Evolutionary conservation across 2,113 vertebrate species (phyloP), one percentile per base, ranked within the genome.

Genomic region (Erinaceus europaeus): DNA sequence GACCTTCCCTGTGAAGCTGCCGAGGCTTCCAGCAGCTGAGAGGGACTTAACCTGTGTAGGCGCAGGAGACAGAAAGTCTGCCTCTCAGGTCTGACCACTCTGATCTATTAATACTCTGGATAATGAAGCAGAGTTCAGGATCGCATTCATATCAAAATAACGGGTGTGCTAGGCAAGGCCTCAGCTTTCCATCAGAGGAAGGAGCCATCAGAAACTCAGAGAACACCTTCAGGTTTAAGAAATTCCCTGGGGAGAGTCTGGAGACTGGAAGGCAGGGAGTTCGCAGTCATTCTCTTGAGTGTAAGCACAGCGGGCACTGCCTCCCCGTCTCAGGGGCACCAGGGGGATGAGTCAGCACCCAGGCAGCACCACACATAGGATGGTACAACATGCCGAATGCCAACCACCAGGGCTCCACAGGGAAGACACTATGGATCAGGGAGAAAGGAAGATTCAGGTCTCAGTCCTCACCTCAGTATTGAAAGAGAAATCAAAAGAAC

Each of bases 161-260:
- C 4, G n/a, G 18, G 44, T 1, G 6, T 72, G 75, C 62, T 13
- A 36, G 14, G 29, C 2, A 36, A 78, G 8, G 75, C 52, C 2
- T 73, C 62, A 20, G 67, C 89, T 67, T 86, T 77, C 88, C 71
- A 65, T 92, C 86, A 93, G 77, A 86, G 83, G 90, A 48, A 48
- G 21, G 23, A 6, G 46, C 46, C 87, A 61, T 57, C 25, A 46
- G 82, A 38, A 48, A 88, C 64, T 92, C 67, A 87, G 78, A 87
- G 50, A 96, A 92, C 69, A 52, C 44, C 40, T 80, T 38, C 12
- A 0, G 62, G 13, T 15, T 65, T 27, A 48, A 74, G 29, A 79
- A 17, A 3, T 20, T 32, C 4, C 0, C 17, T n/a, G 52, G 29
- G 29, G 2, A n/a, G 20, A 10, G 1, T 6, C 61, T 42, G 80